Evolutionary conservation across 2,888 invertebrate species (phyloP).

Genomic region (Brachylomia viminalis): DNA sequence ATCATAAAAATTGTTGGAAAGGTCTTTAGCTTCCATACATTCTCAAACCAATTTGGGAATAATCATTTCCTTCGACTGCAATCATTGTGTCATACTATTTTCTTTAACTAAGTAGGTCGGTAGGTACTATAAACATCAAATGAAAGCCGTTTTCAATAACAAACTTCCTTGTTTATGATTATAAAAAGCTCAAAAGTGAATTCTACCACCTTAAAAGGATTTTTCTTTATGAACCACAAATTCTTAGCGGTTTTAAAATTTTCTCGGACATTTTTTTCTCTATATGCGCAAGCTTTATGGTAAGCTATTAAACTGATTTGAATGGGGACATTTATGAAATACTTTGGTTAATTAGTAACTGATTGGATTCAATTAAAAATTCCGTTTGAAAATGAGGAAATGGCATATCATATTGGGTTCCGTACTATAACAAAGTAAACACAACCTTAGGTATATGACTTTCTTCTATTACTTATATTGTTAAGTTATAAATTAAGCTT

Average conservation of each 20-base stretch:
- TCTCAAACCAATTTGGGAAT: neutral
- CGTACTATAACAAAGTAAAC: neutral
- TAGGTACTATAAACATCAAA: constrained; percentile 1
- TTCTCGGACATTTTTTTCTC: neutral
- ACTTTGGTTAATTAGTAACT: neutral
- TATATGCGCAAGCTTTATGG: neutral
- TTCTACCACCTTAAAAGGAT: neutral
- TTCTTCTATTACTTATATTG: neutral
- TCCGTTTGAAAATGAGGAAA: neutral
- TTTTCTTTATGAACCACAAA: neutral
- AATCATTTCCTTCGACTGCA: neutral
- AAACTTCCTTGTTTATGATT: neutral
- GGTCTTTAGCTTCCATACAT: neutral
- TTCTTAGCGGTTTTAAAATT: neutral
- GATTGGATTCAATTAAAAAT: constrained; percentile 3
- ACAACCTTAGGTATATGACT: neutral
- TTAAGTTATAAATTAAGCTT: too few relatives aligned
- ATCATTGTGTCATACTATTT: neutral
- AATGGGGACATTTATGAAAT: neutral
- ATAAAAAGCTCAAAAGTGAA: neutral
- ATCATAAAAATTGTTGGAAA: neutral
- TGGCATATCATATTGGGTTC: neutral
- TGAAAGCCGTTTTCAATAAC: neutral
- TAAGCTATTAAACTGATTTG: neutral
- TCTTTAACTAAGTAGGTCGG: neutral